Percentiles rank a stretch among this genome's conserved stretches.
Conservation (phyloP, 2,797 vertebrate species). For the Smutsia gigantea region DNA sequence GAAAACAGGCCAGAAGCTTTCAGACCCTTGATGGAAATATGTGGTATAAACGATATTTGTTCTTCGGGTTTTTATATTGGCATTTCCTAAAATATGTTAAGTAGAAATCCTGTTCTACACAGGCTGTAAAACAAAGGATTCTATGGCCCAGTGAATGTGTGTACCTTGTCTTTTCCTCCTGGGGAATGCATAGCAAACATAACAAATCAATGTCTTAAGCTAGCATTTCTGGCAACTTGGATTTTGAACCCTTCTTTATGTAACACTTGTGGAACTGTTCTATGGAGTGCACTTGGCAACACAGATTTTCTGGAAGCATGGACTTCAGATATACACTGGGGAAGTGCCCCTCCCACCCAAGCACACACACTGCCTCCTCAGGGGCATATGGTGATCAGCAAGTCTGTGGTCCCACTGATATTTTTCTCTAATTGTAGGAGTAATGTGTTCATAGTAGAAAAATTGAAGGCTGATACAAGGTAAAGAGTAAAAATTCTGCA, state of each 20-base stretch:
- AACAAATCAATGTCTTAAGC: not conserved
- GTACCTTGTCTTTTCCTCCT: not conserved
- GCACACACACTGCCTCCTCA: not conserved
- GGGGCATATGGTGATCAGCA: not conserved
- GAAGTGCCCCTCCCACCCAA: fast-evolving
- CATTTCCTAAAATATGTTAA: not conserved
- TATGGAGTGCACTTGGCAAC: not conserved
- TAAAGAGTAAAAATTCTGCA: not conserved
- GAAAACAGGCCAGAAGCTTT: not conserved
- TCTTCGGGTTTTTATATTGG: not conserved
- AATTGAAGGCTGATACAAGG: not conserved
- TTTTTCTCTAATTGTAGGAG: not conserved
- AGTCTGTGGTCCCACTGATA: not conserved
- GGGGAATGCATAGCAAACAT: not conserved
- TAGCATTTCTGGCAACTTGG: not conserved
- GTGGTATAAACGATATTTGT: not conserved
- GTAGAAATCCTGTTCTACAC: not conserved
- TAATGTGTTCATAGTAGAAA: not conserved
- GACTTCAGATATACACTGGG: not conserved
- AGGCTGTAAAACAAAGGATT: not conserved
- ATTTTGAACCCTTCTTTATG: not conserved
- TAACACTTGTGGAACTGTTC: not conserved
- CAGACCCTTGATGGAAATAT: not conserved
- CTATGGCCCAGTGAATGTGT: not conserved
- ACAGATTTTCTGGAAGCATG: not conserved